Base-by-base conservation (phyloP, 2,888 invertebrate genomes). In the Smittia sp. region DNA sequence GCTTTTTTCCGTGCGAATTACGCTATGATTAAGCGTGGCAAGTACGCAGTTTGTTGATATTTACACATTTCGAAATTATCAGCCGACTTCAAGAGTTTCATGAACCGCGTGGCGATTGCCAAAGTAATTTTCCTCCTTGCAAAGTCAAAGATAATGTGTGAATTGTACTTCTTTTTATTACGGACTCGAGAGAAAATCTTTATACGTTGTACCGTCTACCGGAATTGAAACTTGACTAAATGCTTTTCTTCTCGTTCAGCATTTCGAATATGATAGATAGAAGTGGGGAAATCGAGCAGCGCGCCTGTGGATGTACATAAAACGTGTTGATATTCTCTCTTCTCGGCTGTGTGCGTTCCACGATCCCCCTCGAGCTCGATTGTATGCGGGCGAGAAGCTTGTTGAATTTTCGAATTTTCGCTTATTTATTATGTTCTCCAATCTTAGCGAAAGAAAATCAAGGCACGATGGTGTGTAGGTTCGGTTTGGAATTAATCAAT, bases 391-490 rank as follows among this genome's bases (percentile, higher is more conserved):
- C 11, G 24, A 13, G 11, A 70, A 72, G 72, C 72, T 72, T 72
- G 72, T 72, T 72, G 72, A 72, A 72, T 72, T 39, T 39, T 72
- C 72, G 58, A 69, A 32, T 72, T 72, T 72, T 63, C 27, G 63
- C 63, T 63, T 72, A 62, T 69, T 69, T 69, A 52, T 69, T 54
- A 52, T 24, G 41, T 54, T 62, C 32, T 72, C 72, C 24, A 39
- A 32, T 38, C 69, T 52, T 18, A 63, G 63, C 25, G 11, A 25
- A 63, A 63, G 27, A 63, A 63, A 63, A 63, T 27, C 1, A 24
- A 27, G n/a, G 7, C 4, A n/a, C 20, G 25, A 18, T 24, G 11
- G 63, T 63, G 20, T 62, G 25, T 58, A 46, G 11, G 46, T 46
- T 46, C 46, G 15, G 11, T 46, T 46, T 15, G 46, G 15, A n/a